Evolutionary conservation across 2,797 vertebrate genomes (phyloP).

Genomic region (Sylvilagus floridanus): DNA sequence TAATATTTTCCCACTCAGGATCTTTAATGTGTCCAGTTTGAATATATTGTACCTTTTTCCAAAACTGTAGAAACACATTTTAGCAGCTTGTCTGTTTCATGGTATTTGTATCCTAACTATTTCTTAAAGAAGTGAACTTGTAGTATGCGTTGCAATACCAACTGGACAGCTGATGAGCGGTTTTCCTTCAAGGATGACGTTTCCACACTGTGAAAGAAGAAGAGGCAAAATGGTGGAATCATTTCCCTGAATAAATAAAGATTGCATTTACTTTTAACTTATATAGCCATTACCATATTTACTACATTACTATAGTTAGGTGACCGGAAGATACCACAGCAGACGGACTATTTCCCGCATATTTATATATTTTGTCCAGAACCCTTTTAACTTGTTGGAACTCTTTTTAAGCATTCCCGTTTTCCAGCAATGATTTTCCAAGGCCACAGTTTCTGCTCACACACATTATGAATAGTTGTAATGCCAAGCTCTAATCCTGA

Average conservation of each 20-base stretch:
- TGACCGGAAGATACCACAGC: neutral
- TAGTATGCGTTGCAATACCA: neutral
- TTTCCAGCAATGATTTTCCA: slow-evolving; percentile 72
- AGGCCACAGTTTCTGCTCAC: slow-evolving; percentile 75
- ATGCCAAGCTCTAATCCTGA: slow-evolving; percentile 78
- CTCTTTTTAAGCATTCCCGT: slow-evolving; percentile 75
- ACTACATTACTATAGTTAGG: neutral
- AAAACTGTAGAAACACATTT: neutral
- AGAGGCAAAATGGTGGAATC: neutral
- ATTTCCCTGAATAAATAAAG: neutral
- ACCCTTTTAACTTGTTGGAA: slow-evolving; percentile 53
- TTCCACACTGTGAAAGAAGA: neutral
- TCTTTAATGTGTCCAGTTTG: neutral
- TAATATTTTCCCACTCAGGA: neutral
- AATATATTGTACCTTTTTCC: neutral
- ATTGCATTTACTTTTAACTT: neutral
- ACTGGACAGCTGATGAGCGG: neutral
- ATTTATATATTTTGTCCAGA: slow-evolving; percentile 52
- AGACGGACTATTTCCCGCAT: slow-evolving; percentile 45
- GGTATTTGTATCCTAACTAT: neutral
- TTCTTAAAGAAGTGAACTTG: slow-evolving; percentile 9
- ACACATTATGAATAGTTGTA: slow-evolving; percentile 80
- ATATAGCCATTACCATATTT: neutral
- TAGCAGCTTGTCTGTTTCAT: neutral
- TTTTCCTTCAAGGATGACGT: neutral